Base-by-base conservation (phyloP, 2,113 vertebrate species). In the Mandrillus leucophaeus region DNA sequence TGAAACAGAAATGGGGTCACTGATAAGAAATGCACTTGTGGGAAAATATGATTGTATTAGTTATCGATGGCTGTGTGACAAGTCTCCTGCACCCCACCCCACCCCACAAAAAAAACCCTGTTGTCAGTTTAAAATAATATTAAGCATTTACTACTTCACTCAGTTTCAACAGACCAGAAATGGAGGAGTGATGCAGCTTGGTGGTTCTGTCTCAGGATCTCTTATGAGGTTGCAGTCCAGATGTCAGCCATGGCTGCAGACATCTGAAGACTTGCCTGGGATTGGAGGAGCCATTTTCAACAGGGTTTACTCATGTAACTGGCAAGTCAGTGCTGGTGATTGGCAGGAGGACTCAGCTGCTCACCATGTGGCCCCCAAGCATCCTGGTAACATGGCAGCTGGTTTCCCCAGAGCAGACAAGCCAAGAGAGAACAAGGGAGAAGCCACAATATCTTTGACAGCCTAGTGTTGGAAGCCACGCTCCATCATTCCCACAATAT, bases 401-500 rank as follows among this genome's bases (percentile, higher is more conserved):
- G 66, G 38, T 50, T 73, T 84, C 85, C 38, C 66, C 79, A 23
- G 80, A 55, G 32, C 9, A 57, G 10, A 59, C 40, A 30, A 30
- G n/a, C 20, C 66, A 35, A 27, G 52, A 82, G 14, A 86, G 32
- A 70, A 22, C 73, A 73, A 59, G 52, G 17, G 13, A 52, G 82
- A 72, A 73, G 43, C 38, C 82, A 59, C 3, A 16, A 7, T 16
- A 11, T 32, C 70, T 73, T 45, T 73, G 38, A 8, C 0, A 50
- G 12, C 1, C 30, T 25, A 11, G 59, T 1, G 1, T 20, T 5
- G 12, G 48, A 85, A 59, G 23, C 45, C 14, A 38, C 2, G 1
- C 6, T 16, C 14, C 23, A 16, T 40, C n/a, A 2, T 11, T 76
- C 61, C 81, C 23, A 22, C 45, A 30, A 1, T 22, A 30, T 10